Conservation (phyloP, 2,113 vertebrate species). For the Microcebus jonahi region DNA sequence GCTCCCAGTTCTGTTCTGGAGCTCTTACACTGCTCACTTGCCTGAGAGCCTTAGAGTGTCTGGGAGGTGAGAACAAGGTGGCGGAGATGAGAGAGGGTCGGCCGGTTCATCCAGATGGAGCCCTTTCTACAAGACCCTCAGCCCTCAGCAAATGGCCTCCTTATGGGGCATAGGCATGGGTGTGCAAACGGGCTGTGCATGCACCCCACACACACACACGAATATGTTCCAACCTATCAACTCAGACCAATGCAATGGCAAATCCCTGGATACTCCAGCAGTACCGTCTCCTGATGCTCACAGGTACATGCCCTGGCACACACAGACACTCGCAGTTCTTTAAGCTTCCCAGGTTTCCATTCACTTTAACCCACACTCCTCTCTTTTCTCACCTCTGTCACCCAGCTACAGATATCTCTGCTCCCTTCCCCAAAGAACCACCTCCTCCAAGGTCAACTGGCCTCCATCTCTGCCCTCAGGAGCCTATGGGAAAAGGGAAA, state of each 20-base stretch:
- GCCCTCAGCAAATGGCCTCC: background rate
- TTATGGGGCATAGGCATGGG: background rate
- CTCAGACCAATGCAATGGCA: background rate
- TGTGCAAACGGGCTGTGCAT: background rate
- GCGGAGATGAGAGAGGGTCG: background rate
- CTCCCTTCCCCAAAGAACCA: background rate
- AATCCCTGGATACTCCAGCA: background rate
- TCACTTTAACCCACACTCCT: background rate
- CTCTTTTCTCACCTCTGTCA: background rate
- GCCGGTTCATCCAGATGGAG: background rate
- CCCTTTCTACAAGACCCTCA: background rate
- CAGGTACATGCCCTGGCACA: background rate
- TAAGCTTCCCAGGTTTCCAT: background rate
- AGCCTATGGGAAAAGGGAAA: background rate
- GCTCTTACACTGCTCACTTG: background rate
- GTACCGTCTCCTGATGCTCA: background rate
- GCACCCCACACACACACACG: too few species aligned
- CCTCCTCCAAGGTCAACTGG: background rate
- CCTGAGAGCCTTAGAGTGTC: background rate
- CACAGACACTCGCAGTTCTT: background rate
- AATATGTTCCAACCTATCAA: background rate
- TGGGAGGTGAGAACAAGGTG: background rate
- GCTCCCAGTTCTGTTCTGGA: background rate
- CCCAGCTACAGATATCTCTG: too few species aligned
- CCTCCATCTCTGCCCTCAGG: background rate